A percentile compares a stretch with the other conserved stretches of the same genome.
Evolutionary conservation across 2,113 vertebrate species (phyloP).

Genomic region (Chrysemys picta): DNA sequence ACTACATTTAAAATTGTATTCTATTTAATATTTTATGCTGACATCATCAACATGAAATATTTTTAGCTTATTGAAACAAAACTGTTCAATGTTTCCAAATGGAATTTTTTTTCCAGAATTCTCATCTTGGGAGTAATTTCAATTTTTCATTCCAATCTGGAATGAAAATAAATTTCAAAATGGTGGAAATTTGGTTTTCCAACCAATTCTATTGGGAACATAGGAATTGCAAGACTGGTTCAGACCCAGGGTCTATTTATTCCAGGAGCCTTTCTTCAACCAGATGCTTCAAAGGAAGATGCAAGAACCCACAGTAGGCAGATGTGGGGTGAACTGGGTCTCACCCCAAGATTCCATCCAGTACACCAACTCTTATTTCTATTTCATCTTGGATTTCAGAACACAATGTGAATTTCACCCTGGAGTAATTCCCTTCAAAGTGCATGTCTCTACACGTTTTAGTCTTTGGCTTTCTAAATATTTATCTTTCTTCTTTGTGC

Average conservation of each 20-base stretch:
- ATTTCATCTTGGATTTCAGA: neutral
- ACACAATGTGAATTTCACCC: neutral
- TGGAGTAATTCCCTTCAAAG: neutral
- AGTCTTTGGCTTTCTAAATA: neutral
- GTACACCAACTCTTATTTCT: neutral
- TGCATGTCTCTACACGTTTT: neutral
- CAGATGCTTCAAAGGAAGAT: neutral
- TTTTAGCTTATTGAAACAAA: too few relatives aligned
- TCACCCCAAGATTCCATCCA: neutral
- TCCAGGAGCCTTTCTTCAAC: neutral
- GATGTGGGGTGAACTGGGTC: neutral
- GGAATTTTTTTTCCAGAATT: too few relatives aligned
- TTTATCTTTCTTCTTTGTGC: neutral
- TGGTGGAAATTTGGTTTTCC: too few relatives aligned
- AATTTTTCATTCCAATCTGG: too few relatives aligned
- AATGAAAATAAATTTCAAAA: too few relatives aligned
- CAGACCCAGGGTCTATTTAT: neutral
- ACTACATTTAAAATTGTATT: too few relatives aligned
- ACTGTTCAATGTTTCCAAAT: too few relatives aligned
- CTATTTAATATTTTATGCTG: too few relatives aligned
- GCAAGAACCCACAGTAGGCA: neutral
- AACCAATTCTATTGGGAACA: too few relatives aligned
- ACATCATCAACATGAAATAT: too few relatives aligned
- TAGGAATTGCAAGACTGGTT: neutral
- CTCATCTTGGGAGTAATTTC: too few relatives aligned